A percentile compares a stretch with the other conserved stretches of the same genome.
These are phyloP conservation scores for Caerostris darwini DNA, from an alignment of 1,140 invertebrate species.

Conservation along the genomic window DNA sequence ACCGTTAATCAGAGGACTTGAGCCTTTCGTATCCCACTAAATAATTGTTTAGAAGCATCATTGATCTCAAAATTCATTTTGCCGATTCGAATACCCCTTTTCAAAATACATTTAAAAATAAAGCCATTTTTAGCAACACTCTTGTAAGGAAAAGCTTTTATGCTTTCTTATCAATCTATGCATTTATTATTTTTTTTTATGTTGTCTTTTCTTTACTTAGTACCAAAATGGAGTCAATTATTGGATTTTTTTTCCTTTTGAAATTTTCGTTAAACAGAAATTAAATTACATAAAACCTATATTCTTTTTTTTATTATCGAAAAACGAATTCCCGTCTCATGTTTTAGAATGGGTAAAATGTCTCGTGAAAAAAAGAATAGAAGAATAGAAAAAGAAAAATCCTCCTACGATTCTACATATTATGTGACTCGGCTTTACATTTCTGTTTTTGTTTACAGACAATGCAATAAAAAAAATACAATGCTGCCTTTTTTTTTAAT, in stretches of 20 bases:
- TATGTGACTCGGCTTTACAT: neutral
- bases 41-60: constrained; percentile 51
- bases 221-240: constrained; percentile 46
- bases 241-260: constrained; percentile 1
- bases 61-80: constrained; percentile 52
- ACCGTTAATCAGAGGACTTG: constrained; percentile 1
- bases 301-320: constrained; percentile 7
- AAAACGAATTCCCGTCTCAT: constrained; percentile 35
- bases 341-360: neutral
- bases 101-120: constrained; percentile 12
- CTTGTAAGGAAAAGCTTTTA: neutral
- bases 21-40: neutral
- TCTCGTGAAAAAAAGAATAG: neutral
- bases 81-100: constrained; percentile 31
- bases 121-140: constrained; percentile 51
- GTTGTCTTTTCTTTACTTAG: neutral
- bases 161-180: constrained; percentile 32
- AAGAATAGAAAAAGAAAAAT: neutral
- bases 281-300: constrained; percentile 59
- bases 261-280: constrained; percentile 40
- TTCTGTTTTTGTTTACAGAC: neutral
- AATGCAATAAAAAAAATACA: neutral
- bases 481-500: neutral
- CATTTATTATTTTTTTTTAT: neutral
- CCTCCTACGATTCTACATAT: neutral